Percentiles rank a stretch among this genome's conserved stretches.
Evolutionary conservation across 2,888 invertebrate species (phyloP).

Genomic region (Tanypteryx hageni): DNA sequence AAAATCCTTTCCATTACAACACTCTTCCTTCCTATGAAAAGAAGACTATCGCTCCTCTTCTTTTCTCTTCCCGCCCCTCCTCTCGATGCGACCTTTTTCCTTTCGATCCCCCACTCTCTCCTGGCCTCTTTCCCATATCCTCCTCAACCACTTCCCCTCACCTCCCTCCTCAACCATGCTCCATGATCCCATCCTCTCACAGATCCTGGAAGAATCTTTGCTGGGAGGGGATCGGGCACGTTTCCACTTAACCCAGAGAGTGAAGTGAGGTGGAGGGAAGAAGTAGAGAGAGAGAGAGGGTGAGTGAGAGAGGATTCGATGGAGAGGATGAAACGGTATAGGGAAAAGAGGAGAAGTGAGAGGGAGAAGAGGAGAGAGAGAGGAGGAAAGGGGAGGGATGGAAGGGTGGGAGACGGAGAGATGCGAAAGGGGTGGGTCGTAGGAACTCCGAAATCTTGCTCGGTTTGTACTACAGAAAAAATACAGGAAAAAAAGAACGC

Average conservation of each 20-base stretch:
- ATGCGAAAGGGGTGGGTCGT: background rate
- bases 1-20: slow-evolving; percentile 59
- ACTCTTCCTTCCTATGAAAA: slow-evolving; percentile 11
- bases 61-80: background rate
- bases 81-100: background rate
- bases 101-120: background rate
- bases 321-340: background rate
- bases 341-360: background rate
- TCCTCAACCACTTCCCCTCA: background rate
- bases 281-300: background rate
- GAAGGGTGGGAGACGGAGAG: background rate
- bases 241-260: slow-evolving; percentile 58
- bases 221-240: slow-evolving; percentile 51
- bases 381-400: too few relatives aligned
- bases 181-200: background rate
- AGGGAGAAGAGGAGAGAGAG: too few relatives aligned
- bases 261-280: background rate
- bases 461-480: background rate
- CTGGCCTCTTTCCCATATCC: background rate
- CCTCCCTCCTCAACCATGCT: background rate
- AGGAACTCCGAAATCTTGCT: background rate
- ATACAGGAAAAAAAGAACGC: background rate
- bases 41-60: background rate
- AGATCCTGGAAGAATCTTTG: slow-evolving; percentile 49
- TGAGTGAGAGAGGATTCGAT: background rate